phyloP scores from a whole-genome alignment of 2,113 vertebrate genomes.

The Lophius piscatorius region DNA sequence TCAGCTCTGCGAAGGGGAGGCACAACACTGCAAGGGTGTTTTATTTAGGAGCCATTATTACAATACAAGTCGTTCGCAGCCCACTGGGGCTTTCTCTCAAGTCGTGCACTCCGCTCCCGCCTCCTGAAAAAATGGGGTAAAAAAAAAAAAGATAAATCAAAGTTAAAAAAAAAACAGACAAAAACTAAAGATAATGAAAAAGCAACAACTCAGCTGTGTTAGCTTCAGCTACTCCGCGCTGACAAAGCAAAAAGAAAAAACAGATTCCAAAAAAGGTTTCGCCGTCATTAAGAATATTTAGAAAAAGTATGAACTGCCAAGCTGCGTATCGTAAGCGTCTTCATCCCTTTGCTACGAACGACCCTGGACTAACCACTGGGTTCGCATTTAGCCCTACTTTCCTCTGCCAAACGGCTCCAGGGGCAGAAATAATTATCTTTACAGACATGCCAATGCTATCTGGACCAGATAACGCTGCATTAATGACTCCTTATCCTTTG shows the following conservation, averaged over 20 bases:
- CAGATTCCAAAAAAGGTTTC: slow-evolving; percentile 29
- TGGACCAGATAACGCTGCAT: slow-evolving; percentile 77
- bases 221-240: slow-evolving; percentile 46
- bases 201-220: slow-evolving; percentile 24
- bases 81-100: slow-evolving; percentile 41
- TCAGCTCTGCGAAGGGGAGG: no score
- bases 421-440: slow-evolving; percentile 83
- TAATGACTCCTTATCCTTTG: slow-evolving; percentile 82
- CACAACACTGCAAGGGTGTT: slow-evolving; percentile 5
- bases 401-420: slow-evolving; percentile 77
- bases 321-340: slow-evolving; percentile 72
- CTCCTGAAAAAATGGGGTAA: background rate
- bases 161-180: no score
- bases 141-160: slow-evolving; percentile 17
- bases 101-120: slow-evolving; percentile 1
- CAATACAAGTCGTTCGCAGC: slow-evolving; percentile 36
- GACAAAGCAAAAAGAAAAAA: slow-evolving; percentile 58
- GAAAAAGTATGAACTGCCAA: slow-evolving; percentile 74
- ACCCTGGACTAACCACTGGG: slow-evolving; percentile 66
- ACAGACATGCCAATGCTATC: slow-evolving; percentile 81
- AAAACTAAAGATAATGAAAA: slow-evolving; percentile 41
- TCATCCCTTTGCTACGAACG: slow-evolving; percentile 68
- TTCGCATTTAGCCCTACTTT: slow-evolving; percentile 60
- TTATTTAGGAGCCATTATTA: slow-evolving; percentile 49
- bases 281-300: slow-evolving; percentile 74